These are phyloP conservation scores for Coracopsis vasa DNA, from an alignment of 2,113 vertebrate genomes.

Conservation along the genomic window DNA sequence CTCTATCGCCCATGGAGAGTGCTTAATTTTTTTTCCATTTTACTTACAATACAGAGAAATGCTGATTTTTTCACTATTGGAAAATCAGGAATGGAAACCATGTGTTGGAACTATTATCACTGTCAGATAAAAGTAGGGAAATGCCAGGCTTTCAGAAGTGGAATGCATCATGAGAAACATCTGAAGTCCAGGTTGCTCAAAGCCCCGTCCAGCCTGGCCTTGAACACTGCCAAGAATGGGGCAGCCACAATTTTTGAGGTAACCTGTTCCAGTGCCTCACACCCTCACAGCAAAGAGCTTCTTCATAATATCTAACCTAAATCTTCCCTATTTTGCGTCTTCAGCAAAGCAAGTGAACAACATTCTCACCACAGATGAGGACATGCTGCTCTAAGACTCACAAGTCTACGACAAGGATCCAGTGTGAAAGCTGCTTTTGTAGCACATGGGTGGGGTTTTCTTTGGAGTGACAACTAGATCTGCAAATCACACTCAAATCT, in stretches of 20 bases:
- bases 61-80: background rate
- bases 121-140: background rate
- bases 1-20: background rate
- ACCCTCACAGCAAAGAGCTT: background rate
- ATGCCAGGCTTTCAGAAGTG: background rate
- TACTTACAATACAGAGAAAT: background rate
- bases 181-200: background rate
- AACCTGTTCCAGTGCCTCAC: background rate
- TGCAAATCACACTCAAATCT: slow-evolving; percentile 14
- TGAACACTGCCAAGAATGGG: background rate
- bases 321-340: background rate
- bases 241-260: background rate
- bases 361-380: background rate
- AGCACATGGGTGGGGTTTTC: background rate
- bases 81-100: background rate
- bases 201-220: background rate
- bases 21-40: background rate
- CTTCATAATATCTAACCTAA: background rate
- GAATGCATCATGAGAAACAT: background rate
- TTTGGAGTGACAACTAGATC: background rate
- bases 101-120: background rate
- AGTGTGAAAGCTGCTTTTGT: background rate
- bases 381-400: background rate
- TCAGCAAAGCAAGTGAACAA: background rate
- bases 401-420: background rate